Conservation (phyloP, 2,888 invertebrate species). For the Melanostoma mellinum region DNA sequence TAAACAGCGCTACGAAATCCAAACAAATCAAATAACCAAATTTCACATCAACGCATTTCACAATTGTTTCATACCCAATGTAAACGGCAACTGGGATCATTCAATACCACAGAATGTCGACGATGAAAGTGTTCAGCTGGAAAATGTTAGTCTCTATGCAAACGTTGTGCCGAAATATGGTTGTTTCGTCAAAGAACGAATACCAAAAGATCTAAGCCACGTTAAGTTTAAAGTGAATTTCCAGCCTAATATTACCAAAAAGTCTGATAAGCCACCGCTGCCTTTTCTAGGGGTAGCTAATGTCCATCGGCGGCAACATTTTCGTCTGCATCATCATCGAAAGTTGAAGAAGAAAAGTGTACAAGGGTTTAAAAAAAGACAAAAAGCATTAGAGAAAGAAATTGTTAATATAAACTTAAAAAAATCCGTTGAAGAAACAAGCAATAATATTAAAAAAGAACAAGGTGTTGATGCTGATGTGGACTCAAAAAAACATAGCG, state of each 20-base stretch:
- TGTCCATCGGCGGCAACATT: constrained; percentile 47
- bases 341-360: constrained; percentile 20
- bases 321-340: constrained; percentile 47
- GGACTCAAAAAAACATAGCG: too few relatives aligned
- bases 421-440: neutral
- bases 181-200: constrained; percentile 77
- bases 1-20: constrained; percentile 77
- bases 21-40: constrained; percentile 80
- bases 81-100: constrained; percentile 84
- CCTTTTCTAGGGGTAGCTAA: constrained; percentile 78
- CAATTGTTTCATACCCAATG: constrained; percentile 83
- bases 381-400: constrained; percentile 23
- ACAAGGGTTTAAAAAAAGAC: neutral
- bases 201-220: constrained; percentile 79
- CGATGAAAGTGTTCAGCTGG: constrained; percentile 7
- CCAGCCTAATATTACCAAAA: constrained; percentile 67
- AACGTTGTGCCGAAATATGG: constrained; percentile 81
- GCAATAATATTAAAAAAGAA: too few relatives aligned
- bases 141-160: constrained; percentile 72
- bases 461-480: too few relatives aligned
- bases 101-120: constrained; percentile 70
- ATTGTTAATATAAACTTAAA: neutral
- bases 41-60: constrained; percentile 84
- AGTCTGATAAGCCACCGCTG: constrained; percentile 68
- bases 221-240: constrained; percentile 74